A percentile compares a stretch with the other conserved stretches of the same genome.
Evolutionary conservation across 1,140 invertebrate species (phyloP).

Genomic region (Meloidogyne chitwoodi): DNA sequence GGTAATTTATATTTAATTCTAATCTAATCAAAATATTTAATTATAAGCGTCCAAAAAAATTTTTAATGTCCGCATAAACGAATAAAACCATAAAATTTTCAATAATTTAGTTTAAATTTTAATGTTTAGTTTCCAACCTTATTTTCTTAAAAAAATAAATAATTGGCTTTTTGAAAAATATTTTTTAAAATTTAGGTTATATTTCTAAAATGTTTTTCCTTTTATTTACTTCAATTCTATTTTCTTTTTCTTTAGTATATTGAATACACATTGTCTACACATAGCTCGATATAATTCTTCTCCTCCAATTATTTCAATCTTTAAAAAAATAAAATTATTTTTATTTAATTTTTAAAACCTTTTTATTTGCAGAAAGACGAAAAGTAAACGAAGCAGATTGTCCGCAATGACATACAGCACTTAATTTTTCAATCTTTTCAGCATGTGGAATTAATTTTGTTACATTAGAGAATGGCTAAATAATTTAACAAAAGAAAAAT

Average conservation of each 20-base stretch:
- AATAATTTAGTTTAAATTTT: too few species aligned
- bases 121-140: too few species aligned
- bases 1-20: too few species aligned
- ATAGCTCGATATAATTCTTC: conserved; percentile 68
- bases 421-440: conserved; percentile 68
- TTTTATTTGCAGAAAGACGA: conserved; percentile 59
- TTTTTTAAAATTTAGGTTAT: background rate
- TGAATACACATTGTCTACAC: conserved; percentile 65
- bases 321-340: conserved; percentile 32
- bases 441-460: conserved; percentile 68
- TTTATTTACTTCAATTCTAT: background rate
- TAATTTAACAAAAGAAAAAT: background rate
- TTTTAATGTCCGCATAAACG: too few species aligned
- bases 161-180: too few species aligned
- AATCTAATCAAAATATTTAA: too few species aligned
- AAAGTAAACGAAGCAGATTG: conserved; percentile 68
- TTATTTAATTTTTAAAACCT: conserved; percentile 32
- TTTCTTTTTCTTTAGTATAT: conserved; percentile 1
- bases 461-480: conserved; percentile 66
- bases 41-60: too few species aligned
- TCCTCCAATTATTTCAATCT: conserved; percentile 69
- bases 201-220: background rate
- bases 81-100: too few species aligned
- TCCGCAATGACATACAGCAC: conserved; percentile 69
- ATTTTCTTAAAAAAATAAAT: too few species aligned